phyloP scores from a whole-genome alignment of 2,797 vertebrate species.

The Phataginus tricuspis region DNA sequence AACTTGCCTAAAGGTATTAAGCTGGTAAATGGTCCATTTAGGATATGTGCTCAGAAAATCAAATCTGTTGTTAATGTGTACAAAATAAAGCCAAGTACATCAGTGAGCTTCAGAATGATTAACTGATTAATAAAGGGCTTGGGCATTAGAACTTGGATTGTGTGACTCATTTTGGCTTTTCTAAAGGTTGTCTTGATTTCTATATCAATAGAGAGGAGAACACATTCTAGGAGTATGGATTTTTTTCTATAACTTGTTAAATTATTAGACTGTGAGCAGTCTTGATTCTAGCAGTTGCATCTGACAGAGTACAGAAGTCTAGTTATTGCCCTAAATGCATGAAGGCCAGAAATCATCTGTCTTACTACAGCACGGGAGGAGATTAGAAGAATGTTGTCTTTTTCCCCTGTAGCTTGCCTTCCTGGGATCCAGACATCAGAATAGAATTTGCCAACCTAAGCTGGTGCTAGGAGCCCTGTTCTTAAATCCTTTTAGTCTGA shows the following conservation, averaged over 20 bases:
- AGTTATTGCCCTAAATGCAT: not conserved
- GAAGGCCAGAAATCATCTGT: not conserved
- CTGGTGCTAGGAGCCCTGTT: not conserved
- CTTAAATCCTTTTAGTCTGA: slow-evolving; percentile 37
- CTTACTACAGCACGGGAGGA: not conserved
- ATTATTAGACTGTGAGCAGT: not conserved
- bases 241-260: not conserved
- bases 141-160: not conserved
- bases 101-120: not conserved
- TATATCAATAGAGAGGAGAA: not conserved
- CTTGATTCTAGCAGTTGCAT: not conserved
- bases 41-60: not conserved
- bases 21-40: not conserved
- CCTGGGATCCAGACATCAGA: not conserved
- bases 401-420: not conserved
- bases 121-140: not conserved
- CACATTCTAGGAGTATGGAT: not conserved
- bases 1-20: not conserved
- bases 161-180: not conserved
- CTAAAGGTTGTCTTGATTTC: not conserved
- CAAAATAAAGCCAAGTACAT: not conserved
- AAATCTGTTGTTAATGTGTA: not conserved
- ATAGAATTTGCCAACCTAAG: not conserved
- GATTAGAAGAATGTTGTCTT: not conserved
- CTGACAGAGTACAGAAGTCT: not conserved